Percentiles rank a stretch among this genome's conserved stretches.
phyloP scores from a whole-genome alignment of 1,140 invertebrate genomes.

The Anastrepha obliqua region DNA sequence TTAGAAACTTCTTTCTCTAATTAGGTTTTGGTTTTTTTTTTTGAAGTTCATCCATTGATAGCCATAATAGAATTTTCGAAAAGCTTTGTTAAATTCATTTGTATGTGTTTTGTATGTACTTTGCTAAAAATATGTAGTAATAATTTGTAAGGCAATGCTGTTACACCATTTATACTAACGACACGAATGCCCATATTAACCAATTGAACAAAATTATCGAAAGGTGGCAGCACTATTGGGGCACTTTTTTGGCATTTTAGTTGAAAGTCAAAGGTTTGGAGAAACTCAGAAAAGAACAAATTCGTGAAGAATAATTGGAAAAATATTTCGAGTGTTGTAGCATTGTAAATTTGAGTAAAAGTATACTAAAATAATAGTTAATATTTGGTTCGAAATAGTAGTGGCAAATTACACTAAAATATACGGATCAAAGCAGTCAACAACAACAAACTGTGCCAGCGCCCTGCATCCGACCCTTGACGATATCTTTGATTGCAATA shows the following conservation, averaged over 20 bases:
- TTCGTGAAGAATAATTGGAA: not conserved
- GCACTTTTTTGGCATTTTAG: not conserved
- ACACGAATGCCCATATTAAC: too few relatives aligned
- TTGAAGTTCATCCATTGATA: too few relatives aligned
- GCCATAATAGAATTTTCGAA: too few relatives aligned
- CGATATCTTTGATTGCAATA: not conserved
- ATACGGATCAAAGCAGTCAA: slow-evolving; percentile 16
- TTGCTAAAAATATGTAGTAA: too few relatives aligned
- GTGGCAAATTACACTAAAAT: not conserved
- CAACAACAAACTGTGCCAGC: slow-evolving; percentile 33
- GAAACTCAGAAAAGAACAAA: slow-evolving; percentile 16
- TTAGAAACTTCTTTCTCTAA: too few relatives aligned
- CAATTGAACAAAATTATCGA: not conserved
- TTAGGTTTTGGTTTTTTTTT: too few relatives aligned
- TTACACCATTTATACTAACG: too few relatives aligned
- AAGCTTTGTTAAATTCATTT: too few relatives aligned
- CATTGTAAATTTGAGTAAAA: not conserved
- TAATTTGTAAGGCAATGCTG: too few relatives aligned
- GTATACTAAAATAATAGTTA: not conserved
- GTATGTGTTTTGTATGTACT: too few relatives aligned
- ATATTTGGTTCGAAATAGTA: not conserved
- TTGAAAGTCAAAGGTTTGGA: slow-evolving; percentile 34
- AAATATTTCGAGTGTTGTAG: slow-evolving; percentile 1
- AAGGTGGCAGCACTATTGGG: not conserved
- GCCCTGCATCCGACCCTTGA: slow-evolving; percentile 8